phyloP scores from a whole-genome alignment of 2,888 invertebrate species.

The Trachelus stipa region DNA sequence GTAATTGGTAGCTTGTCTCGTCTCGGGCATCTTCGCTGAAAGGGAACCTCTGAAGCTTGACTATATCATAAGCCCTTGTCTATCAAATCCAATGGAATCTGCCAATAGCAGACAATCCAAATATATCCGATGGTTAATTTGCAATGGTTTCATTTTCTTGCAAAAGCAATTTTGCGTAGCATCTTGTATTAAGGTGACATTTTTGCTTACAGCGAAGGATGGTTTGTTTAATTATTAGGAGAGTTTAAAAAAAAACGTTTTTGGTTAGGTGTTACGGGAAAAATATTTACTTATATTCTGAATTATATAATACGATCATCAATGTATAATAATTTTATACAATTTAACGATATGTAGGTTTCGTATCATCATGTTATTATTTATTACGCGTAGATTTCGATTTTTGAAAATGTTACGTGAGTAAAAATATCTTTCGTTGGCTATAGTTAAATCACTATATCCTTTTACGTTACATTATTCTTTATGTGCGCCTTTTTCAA shows the following conservation, averaged over 20 bases:
- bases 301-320: not conserved
- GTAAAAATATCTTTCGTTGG: not conserved
- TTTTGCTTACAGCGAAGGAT: not conserved
- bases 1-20: slow-evolving; percentile 19
- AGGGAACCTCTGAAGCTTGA: not conserved
- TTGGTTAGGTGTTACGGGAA: not conserved
- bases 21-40: not conserved
- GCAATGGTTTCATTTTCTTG: not conserved
- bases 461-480: not conserved
- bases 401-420: not conserved
- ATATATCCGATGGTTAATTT: not conserved
- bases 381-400: not conserved
- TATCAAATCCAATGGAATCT: not conserved
- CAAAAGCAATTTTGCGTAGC: not conserved
- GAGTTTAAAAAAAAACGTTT: not conserved
- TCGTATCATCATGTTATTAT: too few relatives aligned
- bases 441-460: not conserved
- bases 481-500: not conserved
- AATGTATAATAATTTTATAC: not conserved
- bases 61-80: not conserved
- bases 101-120: not conserved
- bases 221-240: not conserved
- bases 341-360: too few relatives aligned
- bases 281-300: not conserved
- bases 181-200: not conserved